These are phyloP conservation scores for Valencia hispanica DNA, from an alignment of 2,797 vertebrate genomes.

Conservation along the genomic window DNA sequence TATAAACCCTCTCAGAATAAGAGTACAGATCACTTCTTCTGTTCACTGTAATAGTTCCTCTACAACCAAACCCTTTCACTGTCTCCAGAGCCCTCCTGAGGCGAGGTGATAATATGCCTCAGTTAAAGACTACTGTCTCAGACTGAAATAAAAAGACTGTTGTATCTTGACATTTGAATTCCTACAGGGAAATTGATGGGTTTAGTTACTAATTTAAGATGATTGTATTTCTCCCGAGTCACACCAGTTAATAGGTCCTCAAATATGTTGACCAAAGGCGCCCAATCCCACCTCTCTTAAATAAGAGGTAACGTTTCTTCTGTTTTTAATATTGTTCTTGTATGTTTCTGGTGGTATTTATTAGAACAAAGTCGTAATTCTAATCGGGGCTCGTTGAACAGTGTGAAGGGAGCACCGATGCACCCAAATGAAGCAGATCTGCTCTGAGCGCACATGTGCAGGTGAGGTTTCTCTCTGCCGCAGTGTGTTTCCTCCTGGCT, in stretches of 20 bases:
- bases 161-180: slow-evolving; percentile 18
- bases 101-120: slow-evolving; percentile 41
- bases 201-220: slow-evolving; percentile 18
- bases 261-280: not conserved
- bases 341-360: not conserved
- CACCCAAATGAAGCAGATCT: not conserved
- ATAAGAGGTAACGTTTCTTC: not conserved
- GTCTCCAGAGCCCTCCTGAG: slow-evolving; percentile 24
- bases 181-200: slow-evolving; percentile 13
- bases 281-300: not conserved
- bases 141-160: slow-evolving; percentile 30
- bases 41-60: slow-evolving; percentile 37
- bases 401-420: not conserved
- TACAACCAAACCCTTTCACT: slow-evolving; percentile 21
- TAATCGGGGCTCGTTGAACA: not conserved
- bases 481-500: slow-evolving; percentile 50
- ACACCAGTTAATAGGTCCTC: not conserved
- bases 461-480: slow-evolving; percentile 46
- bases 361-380: not conserved
- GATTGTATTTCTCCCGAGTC: slow-evolving; percentile 16
- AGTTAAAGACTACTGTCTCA: slow-evolving; percentile 37
- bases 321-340: no score
- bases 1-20: slow-evolving; percentile 29
- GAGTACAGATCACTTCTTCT: slow-evolving; percentile 48
- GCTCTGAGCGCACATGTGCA: slow-evolving; percentile 15